Evolutionary conservation across 2,113 vertebrate species (phyloP).

Genomic region (Pampusana beccarii): DNA sequence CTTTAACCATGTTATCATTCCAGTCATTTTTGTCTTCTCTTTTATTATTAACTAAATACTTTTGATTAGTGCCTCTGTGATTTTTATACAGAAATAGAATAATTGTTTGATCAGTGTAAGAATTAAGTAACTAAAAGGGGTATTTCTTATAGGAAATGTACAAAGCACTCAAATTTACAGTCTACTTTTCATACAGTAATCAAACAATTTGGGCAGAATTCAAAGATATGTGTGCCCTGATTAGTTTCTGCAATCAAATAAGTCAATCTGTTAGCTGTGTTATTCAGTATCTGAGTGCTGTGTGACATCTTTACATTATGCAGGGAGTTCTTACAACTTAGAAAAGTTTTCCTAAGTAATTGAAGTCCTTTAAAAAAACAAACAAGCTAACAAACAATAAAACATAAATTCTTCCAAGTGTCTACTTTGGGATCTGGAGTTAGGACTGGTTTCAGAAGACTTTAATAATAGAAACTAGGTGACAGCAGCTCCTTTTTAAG

Average conservation of each 20-base stretch:
- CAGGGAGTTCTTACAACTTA: neutral
- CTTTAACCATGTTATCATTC: neutral
- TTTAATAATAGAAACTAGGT: neutral
- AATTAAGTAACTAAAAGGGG: slow-evolving; percentile 8
- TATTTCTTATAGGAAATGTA: neutral
- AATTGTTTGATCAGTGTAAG: slow-evolving; percentile 29
- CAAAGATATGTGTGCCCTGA: neutral
- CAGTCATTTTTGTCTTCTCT: slow-evolving; percentile 44
- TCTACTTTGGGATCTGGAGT: neutral
- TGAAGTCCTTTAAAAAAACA: neutral
- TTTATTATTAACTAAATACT: slow-evolving; percentile 58
- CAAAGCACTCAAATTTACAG: neutral
- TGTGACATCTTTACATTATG: neutral
- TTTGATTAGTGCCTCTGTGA: slow-evolving; percentile 23
- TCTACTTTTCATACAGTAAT: neutral
- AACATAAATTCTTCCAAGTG: neutral
- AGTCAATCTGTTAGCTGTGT: neutral
- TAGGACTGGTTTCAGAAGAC: neutral
- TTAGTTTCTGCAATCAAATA: neutral
- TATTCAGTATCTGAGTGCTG: neutral
- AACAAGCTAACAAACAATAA: neutral
- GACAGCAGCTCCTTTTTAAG: neutral
- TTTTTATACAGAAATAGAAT: slow-evolving; percentile 32
- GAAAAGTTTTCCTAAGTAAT: neutral
- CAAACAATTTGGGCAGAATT: neutral